Base-by-base conservation (phyloP, 2,888 invertebrate genomes). In the Andrena chrysosceles region DNA sequence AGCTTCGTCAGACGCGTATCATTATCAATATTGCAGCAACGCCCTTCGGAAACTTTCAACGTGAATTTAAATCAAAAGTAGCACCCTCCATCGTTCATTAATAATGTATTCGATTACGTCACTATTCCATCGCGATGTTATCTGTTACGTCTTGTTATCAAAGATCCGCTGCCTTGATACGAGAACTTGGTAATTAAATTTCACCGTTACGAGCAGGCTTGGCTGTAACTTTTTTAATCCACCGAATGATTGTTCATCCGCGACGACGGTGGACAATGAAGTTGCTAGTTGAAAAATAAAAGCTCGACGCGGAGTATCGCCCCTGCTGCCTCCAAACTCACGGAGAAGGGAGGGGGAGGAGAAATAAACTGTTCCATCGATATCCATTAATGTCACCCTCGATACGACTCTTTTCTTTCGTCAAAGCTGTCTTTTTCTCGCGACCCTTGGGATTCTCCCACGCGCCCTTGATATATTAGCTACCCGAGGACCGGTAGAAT, bases 291-390 rank as follows among this genome's bases (percentile, higher is more conserved):
- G 8, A 16, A 59, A 26, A 71, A 33, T 71, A 26, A 64, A 49
- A 48, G 54, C 42, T 33, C 33, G 48, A n/a, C 1, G 13, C 2
- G 5, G 42, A 10, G 13, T 13, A 2, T 29, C 4, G 4, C 2
- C 0, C 26, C 5, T 3, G 31, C 26, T 52, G 23, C 13, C 1
- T 33, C 7, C 10, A 4, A 42, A 13, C 4, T 42, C 13, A 0
- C 4, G 42, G 48, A 5, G 13, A 16, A 5, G 20, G 10, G 2
- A 16, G 8, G 6, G 6, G 16, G 31, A 13, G 42, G 31, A 1
- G 26, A 52, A 66, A 81, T 72, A 72, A 62, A 72, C 62, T 16
- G 69, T 48, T 42, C 48, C 79, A 66, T 74, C 60, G 69, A 79
- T 74, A 69, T 67, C 48, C 66, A 80, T 81, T 74, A 80, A 70